Evolutionary conservation across 2,888 invertebrate species (phyloP).

Genomic region (Bedellia somnulentella): DNA sequence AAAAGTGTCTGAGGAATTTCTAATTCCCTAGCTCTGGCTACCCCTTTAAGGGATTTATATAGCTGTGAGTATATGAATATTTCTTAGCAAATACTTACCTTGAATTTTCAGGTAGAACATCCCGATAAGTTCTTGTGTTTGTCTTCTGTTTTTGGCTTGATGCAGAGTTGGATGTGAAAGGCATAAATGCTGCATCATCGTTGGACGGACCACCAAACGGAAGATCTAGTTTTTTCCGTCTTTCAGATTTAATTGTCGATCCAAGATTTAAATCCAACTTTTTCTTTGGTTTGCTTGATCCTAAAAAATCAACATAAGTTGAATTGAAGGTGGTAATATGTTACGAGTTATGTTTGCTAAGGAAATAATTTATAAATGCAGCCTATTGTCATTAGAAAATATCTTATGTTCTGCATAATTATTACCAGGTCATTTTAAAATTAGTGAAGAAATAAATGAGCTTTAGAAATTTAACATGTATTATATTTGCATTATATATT

Average conservation of each 20-base stretch:
- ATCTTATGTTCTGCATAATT: constrained; percentile 1
- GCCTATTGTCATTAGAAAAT: constrained; percentile 1
- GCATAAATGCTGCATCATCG: constrained; percentile 53
- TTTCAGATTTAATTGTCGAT: constrained; percentile 46
- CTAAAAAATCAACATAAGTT: constrained; percentile 19
- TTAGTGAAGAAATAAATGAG: neutral
- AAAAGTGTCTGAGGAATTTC: too few species aligned
- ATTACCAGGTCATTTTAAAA: neutral
- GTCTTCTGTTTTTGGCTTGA: constrained; percentile 29
- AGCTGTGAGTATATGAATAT: too few species aligned
- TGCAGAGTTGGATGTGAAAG: constrained; percentile 34
- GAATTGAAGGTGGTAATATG: too few species aligned
- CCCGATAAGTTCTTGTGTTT: constrained; percentile 43
- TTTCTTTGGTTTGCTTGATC: constrained; percentile 36
- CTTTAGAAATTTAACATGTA: neutral
- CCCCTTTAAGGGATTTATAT: too few species aligned
- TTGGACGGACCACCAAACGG: constrained; percentile 52
- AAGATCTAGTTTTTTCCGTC: constrained; percentile 62
- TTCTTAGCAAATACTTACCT: too few species aligned
- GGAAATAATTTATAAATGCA: constrained; percentile 1
- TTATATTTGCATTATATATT: neutral
- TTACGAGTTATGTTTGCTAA: constrained; percentile 5
- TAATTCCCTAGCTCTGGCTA: too few species aligned
- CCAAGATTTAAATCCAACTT: constrained; percentile 35
- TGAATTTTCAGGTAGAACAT: constrained; percentile 48